Base-by-base conservation (phyloP, 2,797 vertebrate genomes). In the Dipus sagitta region DNA sequence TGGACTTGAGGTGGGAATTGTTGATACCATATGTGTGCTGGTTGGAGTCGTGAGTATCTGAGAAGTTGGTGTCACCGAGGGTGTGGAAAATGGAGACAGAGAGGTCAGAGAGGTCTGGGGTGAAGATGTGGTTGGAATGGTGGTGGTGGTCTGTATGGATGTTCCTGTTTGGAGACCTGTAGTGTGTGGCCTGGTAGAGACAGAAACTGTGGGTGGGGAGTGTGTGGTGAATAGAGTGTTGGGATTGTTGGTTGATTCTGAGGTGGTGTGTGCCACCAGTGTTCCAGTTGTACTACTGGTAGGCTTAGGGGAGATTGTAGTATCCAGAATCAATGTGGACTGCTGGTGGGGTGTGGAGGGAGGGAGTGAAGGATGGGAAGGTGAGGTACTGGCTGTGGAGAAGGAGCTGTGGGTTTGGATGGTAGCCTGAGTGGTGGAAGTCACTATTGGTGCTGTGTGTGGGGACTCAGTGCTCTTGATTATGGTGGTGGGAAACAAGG, bases 201-300 rank as follows among this genome's bases (percentile, higher is more conserved):
- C 0, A 1, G 65, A 24, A 0, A 0, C 47, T 47, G 47, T 6
- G 0, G 78, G 8, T 28, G 26, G 0, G 7, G 52, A 20, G 4
- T 23, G 58, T 4, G 32, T 62, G 13, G 42, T 72, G 14, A 9
- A 0, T 0, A 30, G 47, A 3, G 7, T 6, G 7, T 3, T 3
- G 8, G 47, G 47, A 47, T 1, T 47, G 7, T 6, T 47, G 47
- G 7, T 8, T 47, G 47, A 4, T 3, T 6, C 47, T 47, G 47
- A 47, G 47, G 47, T 47, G 47, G 47, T 47, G 47, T 47, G 47
- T 3, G 47, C 47, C 47, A 47, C 7, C 10, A 6, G 4, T 3
- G 47, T 47, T 47, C 47, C 47, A 47, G 47, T 47, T 47, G 47
- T 9, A 11, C 47, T 47, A 47, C 17, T 70, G 30, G 15, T 60